A percentile compares a stretch with the other conserved stretches of the same genome.
phyloP scores from a whole-genome alignment of 2,113 vertebrate genomes.

The Dromas ardeola region DNA sequence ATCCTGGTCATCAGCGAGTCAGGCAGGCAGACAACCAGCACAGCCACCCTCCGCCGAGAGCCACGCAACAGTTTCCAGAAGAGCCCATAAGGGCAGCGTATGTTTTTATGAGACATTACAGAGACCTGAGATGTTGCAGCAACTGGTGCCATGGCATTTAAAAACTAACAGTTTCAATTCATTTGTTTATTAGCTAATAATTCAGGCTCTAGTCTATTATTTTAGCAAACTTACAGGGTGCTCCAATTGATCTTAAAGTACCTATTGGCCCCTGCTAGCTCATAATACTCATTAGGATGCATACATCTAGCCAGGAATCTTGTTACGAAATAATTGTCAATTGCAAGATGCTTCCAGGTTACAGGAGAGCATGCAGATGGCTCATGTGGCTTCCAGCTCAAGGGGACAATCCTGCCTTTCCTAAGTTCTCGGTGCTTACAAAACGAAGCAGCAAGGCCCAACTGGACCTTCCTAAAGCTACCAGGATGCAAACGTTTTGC shows the following conservation, averaged over 20 bases:
- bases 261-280: neutral
- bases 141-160: accelerated
- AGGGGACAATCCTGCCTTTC: neutral
- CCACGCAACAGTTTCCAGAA: neutral
- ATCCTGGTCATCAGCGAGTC: accelerated
- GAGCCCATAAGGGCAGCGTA: accelerated
- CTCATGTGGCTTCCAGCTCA: neutral
- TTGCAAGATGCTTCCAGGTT: neutral
- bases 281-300: neutral
- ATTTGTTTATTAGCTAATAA: neutral
- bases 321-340: neutral
- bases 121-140: neutral
- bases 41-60: accelerated
- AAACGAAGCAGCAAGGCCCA: neutral
- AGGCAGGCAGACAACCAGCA: neutral
- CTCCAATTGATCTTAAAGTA: neutral
- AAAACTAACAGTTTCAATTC: neutral
- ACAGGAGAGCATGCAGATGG: neutral
- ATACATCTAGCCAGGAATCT: neutral
- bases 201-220: neutral
- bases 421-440: neutral
- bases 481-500: neutral
- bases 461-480: neutral
- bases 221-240: neutral
- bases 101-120: accelerated